phyloP scores from a whole-genome alignment of 1,140 invertebrate genomes.

The Maconellicoccus hirsutus region DNA sequence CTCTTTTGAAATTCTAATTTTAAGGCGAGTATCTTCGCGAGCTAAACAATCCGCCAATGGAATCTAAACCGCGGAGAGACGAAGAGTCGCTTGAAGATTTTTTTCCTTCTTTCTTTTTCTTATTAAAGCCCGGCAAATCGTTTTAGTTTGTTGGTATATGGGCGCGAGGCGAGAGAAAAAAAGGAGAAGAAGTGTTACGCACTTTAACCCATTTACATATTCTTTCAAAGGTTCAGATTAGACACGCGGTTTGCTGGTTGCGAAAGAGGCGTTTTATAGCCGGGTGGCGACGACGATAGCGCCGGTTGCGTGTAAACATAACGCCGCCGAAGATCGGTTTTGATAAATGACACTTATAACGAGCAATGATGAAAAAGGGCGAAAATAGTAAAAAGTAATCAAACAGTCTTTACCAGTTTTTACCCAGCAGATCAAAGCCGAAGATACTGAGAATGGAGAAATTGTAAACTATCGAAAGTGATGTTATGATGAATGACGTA shows the following conservation, averaged over 20 bases:
- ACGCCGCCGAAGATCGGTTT: slow-evolving; percentile 9
- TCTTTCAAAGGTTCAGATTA: neutral
- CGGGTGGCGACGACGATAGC: no score
- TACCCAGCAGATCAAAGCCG: neutral
- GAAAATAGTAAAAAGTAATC: slow-evolving; percentile 15
- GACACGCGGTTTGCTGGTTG: neutral
- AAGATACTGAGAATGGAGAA: slow-evolving; percentile 2
- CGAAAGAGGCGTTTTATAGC: no score
- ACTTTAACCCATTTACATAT: neutral
- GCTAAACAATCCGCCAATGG: neutral
- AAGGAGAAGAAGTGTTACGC: neutral
- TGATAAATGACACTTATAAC: slow-evolving; percentile 19
- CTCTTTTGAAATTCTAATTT: slow-evolving; percentile 10
- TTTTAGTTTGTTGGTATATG: neutral
- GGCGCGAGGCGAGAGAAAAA: no score
- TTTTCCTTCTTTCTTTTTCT: no score
- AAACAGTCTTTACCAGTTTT: slow-evolving; percentile 18
- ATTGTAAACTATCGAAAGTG: slow-evolving; percentile 9
- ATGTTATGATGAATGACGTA: slow-evolving; percentile 17
- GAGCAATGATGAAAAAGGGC: neutral
- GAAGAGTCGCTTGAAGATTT: neutral
- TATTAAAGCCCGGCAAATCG: neutral
- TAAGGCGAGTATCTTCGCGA: neutral
- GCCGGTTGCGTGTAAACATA: neutral
- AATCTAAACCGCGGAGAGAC: neutral